Percentiles rank a stretch among this genome's conserved stretches.
These are phyloP conservation scores for Lerema accius DNA, from an alignment of 1,140 invertebrate species.

Conservation along the genomic window DNA sequence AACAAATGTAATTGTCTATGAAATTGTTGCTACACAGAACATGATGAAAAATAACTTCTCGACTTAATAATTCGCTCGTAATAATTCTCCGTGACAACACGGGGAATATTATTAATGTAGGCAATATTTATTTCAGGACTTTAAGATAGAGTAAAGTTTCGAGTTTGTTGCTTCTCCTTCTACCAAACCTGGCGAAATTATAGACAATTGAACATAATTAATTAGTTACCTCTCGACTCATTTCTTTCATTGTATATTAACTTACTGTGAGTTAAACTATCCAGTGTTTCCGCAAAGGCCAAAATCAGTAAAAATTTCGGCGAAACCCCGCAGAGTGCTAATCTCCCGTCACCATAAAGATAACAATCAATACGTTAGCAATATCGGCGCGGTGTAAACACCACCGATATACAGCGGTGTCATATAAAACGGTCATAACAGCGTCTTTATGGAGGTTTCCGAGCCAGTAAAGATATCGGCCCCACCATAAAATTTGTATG, in stretches of 20 bases:
- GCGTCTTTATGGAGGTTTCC: slow-evolving; percentile 53
- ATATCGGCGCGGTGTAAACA: slow-evolving; percentile 35
- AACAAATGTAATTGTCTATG: slow-evolving; percentile 28
- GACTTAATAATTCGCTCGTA: neutral
- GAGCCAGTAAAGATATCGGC: slow-evolving; percentile 63
- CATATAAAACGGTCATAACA: slow-evolving; percentile 52
- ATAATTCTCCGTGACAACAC: no score
- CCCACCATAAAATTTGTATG: slow-evolving; percentile 57
- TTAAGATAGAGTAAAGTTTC: no score
- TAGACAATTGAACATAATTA: no score
- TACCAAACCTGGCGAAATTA: no score
- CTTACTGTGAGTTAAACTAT: no score
- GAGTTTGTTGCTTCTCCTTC: no score
- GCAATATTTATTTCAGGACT: no score
- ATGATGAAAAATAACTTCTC: slow-evolving; percentile 1
- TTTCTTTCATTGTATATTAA: no score
- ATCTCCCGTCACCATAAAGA: slow-evolving; percentile 26
- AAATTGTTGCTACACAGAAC: slow-evolving; percentile 2
- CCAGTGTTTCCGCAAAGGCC: neutral
- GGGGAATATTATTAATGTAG: no score
- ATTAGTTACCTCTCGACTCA: no score
- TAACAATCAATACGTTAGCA: slow-evolving; percentile 32
- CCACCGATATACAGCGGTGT: slow-evolving; percentile 31
- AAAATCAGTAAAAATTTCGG: neutral
- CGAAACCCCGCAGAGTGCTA: slow-evolving; percentile 4